These are phyloP conservation scores for Halyomorpha halys DNA, from an alignment of 1,140 invertebrate genomes.

Conservation along the genomic window DNA sequence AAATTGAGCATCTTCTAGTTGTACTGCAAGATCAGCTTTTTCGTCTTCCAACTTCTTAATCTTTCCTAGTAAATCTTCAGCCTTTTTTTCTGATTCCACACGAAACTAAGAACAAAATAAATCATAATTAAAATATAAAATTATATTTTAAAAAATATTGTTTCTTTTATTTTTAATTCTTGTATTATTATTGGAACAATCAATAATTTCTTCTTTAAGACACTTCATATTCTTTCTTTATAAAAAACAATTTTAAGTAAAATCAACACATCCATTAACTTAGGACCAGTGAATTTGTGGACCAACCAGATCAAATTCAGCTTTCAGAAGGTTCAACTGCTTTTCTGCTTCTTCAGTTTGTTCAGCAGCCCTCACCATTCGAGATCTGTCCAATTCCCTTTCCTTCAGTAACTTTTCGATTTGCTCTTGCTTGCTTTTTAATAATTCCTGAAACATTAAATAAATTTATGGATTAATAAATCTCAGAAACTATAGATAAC, in stretches of 20 bases:
- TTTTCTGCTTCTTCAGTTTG: constrained; percentile 58
- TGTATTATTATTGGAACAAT: background rate
- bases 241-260: constrained; percentile 25
- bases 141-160: background rate
- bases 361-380: constrained; percentile 58
- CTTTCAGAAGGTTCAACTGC: constrained; percentile 38
- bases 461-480: background rate
- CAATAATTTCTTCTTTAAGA: background rate
- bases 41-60: constrained; percentile 50
- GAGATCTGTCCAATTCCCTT: constrained; percentile 75
- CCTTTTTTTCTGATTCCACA: constrained; percentile 44
- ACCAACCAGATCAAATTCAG: constrained; percentile 38
- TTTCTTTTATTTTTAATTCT: background rate
- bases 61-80: constrained; percentile 34
- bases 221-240: background rate
- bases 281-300: constrained; percentile 1
- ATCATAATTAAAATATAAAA: background rate
- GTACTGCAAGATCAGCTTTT: constrained; percentile 49
- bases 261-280: constrained; percentile 3
- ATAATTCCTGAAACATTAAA: background rate
- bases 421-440: constrained; percentile 87
- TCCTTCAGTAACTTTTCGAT: constrained; percentile 83
- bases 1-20: constrained; percentile 84
- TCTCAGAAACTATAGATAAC: too few species aligned
- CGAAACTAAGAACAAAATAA: constrained; percentile 37